These are phyloP conservation scores for Pseudomyrmex dendroicus DNA, from an alignment of 1,140 invertebrate genomes.

Conservation along the genomic window DNA sequence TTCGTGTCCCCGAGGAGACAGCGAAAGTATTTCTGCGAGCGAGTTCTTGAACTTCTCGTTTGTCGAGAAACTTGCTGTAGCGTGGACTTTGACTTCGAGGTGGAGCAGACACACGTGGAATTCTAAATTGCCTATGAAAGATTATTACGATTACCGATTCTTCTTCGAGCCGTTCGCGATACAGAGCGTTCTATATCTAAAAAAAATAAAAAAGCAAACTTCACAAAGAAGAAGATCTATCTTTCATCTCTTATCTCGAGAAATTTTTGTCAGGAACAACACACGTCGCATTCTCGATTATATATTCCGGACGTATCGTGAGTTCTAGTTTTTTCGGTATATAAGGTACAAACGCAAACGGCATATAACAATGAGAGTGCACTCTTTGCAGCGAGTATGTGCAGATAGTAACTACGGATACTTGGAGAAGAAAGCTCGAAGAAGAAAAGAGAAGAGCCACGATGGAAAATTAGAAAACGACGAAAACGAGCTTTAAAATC, in stretches of 20 bases:
- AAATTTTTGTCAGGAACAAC: neutral
- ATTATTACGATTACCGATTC: neutral
- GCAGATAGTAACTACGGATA: neutral
- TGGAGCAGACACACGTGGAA: neutral
- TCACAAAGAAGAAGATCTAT: no score
- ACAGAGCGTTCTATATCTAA: no score
- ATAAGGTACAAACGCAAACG: neutral
- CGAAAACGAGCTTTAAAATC: constrained; percentile 15
- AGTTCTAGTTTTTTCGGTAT: constrained; percentile 19
- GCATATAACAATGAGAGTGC: constrained; percentile 17
- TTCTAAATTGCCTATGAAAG: neutral
- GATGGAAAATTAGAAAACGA: constrained; percentile 60
- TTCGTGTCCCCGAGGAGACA: constrained; percentile 11
- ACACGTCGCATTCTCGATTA: constrained; percentile 4
- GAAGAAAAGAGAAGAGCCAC: neutral
- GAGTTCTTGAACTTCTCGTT: constrained; percentile 41
- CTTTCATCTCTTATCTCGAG: neutral
- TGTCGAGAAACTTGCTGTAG: constrained; percentile 24
- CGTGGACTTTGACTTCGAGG: constrained; percentile 18
- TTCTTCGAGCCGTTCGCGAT: no score
- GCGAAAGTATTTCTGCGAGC: constrained; percentile 31
- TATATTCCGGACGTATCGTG: neutral
- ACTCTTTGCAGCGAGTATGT: neutral
- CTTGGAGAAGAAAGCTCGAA: neutral
- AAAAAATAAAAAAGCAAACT: no score